Base-by-base conservation (phyloP, 1,140 invertebrate species). In the Wasmannia auropunctata region DNA sequence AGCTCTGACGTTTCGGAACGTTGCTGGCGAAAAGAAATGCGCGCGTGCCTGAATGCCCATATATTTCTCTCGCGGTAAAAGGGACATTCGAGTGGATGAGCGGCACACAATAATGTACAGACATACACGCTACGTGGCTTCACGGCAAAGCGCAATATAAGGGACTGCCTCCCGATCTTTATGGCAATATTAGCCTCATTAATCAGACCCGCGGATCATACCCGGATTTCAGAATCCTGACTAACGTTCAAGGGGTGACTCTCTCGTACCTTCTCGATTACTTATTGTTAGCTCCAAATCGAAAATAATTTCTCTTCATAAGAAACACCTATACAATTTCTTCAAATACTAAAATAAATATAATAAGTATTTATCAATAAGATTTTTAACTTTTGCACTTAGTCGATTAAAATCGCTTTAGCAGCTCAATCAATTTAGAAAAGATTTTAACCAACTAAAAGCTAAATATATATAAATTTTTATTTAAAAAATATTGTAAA, bases 121-220 rank as follows among this genome's bases (percentile, higher is more conserved):
- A 79, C 16, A 46, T 75, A 77, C n/a, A 25, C 28, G 31, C 6
- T 25, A 19, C 25, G 28, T 79, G 28, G 19, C n/a, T 49, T 49
- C 40, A 62, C 25, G 37, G 3, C 34, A 31, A 28, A 28, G 7
- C 58, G 51, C 74, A 43, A 60, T 62, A 75, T 56, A 79, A 79
- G n/a, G 31, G 14, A 65, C 28, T 65, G 31, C n/a, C 19, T 31
- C 28, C n/a, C 28, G 28, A 63, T 79, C 25, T 49, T 63, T 34
- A 28, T 14, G 28, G 22, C 40, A 16, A 79, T 67, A 79, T 79
- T 67, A 79, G 60, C 54, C n/a, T 67, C 60, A 79, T 79, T 67
- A 79, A 79, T 79, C 43, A 79, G 4, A 65, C 28, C 28, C 10
- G 25, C n/a, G n/a, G 3, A 51, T 37, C 19, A 22, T 34, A 31